These are phyloP conservation scores for Potamarius usumacintae DNA, from an alignment of 2,113 vertebrate species.

Conservation along the genomic window DNA sequence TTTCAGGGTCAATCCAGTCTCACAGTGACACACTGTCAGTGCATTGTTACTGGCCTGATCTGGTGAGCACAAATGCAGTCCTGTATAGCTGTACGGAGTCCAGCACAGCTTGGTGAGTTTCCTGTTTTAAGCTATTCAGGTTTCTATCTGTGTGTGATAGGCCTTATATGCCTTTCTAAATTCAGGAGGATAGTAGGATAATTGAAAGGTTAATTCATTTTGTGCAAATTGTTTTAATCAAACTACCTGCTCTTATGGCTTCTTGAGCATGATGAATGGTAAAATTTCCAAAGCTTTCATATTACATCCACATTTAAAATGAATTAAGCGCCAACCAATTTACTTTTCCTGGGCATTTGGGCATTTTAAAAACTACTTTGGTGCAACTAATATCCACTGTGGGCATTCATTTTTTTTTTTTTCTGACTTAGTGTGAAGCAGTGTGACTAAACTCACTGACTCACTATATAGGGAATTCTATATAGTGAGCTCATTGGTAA, in stretches of 20 bases:
- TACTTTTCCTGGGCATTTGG: not conserved
- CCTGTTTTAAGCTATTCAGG: not conserved
- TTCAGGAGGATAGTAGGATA: not conserved
- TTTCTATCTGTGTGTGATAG: not conserved
- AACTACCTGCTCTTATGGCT: not conserved
- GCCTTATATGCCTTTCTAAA: not conserved
- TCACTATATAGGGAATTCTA: no score
- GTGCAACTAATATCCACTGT: not conserved
- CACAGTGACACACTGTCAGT: conserved; percentile 8
- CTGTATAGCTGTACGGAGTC: not conserved
- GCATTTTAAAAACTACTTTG: not conserved
- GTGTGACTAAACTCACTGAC: not conserved
- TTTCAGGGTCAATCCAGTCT: conserved; percentile 8
- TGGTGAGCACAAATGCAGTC: not conserved
- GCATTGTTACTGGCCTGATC: not conserved
- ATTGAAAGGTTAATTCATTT: conserved; percentile 11
- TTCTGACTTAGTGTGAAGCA: not conserved
- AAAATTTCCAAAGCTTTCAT: not conserved
- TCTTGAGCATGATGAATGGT: not conserved
- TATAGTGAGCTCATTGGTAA: no score
- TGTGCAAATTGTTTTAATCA: not conserved
- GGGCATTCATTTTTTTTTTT: not conserved
- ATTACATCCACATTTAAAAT: not conserved
- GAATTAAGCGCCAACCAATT: not conserved
- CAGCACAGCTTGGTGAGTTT: not conserved